Evolutionary conservation across 2,797 vertebrate genomes (phyloP), one percentile per base, ranked within the genome.

Genomic region (Lycodopsis pacificus): DNA sequence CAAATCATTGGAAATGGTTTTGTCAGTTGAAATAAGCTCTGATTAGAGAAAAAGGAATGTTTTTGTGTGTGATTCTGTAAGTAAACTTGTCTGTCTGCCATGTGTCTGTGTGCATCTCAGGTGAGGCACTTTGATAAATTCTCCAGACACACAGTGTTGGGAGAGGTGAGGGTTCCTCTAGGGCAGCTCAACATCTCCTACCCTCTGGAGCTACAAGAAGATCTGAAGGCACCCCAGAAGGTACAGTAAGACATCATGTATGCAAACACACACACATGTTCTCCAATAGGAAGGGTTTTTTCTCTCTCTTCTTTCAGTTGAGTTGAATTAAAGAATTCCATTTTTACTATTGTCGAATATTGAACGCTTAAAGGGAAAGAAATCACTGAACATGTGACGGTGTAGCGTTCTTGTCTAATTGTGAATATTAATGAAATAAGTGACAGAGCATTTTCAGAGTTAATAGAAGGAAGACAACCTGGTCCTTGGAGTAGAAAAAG

Each of bases 91-190:
- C 7, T 59, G 20, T 38, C 13, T 62, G 20, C 76, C 32, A 11
- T 68, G 8, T 77, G 15, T 85, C 22, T 82, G 4, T 81, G 46
- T 83, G 3, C 54, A 3, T 83, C 58, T 61, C 76, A 97, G 95
- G 94, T 96, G 57, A 95, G 91, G 70, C 81, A 93, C 86, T 96
- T 96, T 74, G 88, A 96, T 91, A 95, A 90, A 81, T 95, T 94
- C 86, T 96, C 95, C 77, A 93, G 95, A 86, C 92, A 95, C 57
- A 67, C 86, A 11, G 79, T 90, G 17, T 89, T 96, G 40, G 96
- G 95, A 78, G 94, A 96, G 82, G 92, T 94, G 65, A 94, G 92
- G 48, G 70, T 90, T 72, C 62, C 84, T 56, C 70, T 96, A 4
- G 89, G 82, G 1, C 63, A 79, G 34, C 73, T 95, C 30, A 94